phyloP scores from a whole-genome alignment of 2,888 invertebrate species.

The Stenodera caucasica region DNA sequence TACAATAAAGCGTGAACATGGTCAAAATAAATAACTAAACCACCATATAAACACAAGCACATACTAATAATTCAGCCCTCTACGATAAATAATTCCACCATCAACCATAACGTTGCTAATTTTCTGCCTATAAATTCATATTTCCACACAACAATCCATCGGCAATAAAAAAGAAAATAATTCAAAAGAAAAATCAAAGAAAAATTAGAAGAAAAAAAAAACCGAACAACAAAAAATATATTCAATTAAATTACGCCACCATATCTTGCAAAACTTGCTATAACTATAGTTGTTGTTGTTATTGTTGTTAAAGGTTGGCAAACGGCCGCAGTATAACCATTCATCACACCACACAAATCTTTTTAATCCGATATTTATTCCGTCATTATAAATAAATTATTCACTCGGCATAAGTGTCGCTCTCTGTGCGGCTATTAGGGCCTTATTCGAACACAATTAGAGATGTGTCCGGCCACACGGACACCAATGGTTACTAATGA shows the following conservation, averaged over 20 bases:
- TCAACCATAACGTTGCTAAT: constrained; percentile 50
- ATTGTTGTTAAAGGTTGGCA: constrained; percentile 7
- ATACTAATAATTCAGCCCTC: constrained; percentile 40
- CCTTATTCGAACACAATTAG: constrained; percentile 57
- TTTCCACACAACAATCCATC: constrained; percentile 42
- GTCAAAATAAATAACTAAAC: constrained; percentile 32
- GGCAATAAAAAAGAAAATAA: constrained; percentile 37
- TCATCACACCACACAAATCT: constrained; percentile 57
- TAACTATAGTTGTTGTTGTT: background rate
- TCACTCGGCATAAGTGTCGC: constrained; percentile 51
- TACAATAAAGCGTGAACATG: constrained; percentile 37
- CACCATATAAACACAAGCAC: constrained; percentile 43
- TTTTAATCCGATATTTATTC: constrained; percentile 57
- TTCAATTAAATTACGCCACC: constrained; percentile 41
- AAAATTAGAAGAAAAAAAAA: constrained; percentile 28
- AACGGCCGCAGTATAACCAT: constrained; percentile 38
- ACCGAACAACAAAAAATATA: constrained; percentile 17
- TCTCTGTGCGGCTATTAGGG: constrained; percentile 53
- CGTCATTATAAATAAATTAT: constrained; percentile 57
- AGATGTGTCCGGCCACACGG: constrained; percentile 54
- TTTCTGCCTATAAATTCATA: constrained; percentile 55
- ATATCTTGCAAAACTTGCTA: constrained; percentile 10
- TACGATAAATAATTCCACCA: constrained; percentile 34
- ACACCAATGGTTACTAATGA: constrained; percentile 55
- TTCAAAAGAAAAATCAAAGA: too few species aligned